phyloP scores from a whole-genome alignment of 2,113 vertebrate genomes.

The Aix galericulata region DNA sequence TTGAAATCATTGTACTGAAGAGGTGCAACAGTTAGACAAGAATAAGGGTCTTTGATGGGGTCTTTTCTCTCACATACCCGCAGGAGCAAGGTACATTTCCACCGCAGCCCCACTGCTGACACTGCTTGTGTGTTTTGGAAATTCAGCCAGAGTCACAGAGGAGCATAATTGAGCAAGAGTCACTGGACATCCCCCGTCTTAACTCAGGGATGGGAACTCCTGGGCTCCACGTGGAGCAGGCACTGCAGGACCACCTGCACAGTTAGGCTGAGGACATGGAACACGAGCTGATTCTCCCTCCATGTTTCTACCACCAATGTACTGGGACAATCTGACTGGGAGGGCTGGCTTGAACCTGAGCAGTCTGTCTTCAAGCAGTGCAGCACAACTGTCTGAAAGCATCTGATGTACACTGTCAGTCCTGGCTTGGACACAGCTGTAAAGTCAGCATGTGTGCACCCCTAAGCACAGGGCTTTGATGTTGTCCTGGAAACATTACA shows the following conservation, averaged over 20 bases:
- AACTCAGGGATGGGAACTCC: not conserved
- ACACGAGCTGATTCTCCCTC: accelerated
- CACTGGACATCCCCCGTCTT: not conserved
- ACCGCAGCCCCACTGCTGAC: no score
- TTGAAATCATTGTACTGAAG: not conserved
- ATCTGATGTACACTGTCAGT: not conserved
- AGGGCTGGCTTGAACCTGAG: not conserved
- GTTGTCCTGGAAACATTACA: not conserved
- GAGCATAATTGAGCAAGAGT: not conserved
- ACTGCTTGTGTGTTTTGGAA: not conserved
- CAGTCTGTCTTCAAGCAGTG: not conserved
- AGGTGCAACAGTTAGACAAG: not conserved
- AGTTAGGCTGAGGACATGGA: accelerated
- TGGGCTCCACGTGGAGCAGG: accelerated
- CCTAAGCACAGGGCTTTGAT: not conserved
- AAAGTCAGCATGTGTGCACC: not conserved
- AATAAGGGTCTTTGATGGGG: not conserved
- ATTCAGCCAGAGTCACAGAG: not conserved
- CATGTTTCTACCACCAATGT: accelerated
- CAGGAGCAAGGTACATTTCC: not conserved
- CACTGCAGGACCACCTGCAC: not conserved
- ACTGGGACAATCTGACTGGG: not conserved
- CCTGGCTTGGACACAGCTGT: not conserved
- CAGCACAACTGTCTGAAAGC: not conserved
- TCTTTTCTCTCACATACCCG: not conserved